phyloP scores from a whole-genome alignment of 2,888 invertebrate genomes.

The Dynastes grantii region DNA sequence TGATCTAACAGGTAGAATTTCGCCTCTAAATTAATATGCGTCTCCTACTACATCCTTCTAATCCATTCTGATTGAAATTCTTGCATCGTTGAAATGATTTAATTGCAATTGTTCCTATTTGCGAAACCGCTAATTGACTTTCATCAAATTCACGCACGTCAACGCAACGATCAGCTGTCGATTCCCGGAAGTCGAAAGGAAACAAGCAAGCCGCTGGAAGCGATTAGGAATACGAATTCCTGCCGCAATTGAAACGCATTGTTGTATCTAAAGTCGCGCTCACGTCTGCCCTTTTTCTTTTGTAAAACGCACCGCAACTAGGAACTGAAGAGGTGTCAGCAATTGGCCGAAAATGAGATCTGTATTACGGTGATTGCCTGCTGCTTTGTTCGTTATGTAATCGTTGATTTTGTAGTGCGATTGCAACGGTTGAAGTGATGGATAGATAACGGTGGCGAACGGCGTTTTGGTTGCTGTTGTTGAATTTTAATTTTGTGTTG shows the following conservation, averaged over 20 bases:
- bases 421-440: too few relatives aligned
- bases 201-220: neutral
- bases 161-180: neutral
- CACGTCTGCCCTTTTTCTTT: conserved; percentile 9
- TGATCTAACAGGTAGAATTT: too few relatives aligned
- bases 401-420: too few relatives aligned
- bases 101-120: conserved; percentile 5
- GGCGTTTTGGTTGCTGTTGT: too few relatives aligned
- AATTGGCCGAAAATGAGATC: neutral
- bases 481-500: too few relatives aligned
- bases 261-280: neutral
- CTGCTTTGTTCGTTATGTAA: too few relatives aligned
- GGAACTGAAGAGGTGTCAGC: neutral
- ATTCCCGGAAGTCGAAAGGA: conserved; percentile 11
- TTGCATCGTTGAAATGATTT: neutral
- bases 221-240: neutral
- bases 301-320: neutral
- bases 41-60: neutral
- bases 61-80: neutral
- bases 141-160: conserved; percentile 33
- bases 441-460: too few relatives aligned
- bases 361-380: too few relatives aligned
- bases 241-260: neutral
- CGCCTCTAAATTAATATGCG: too few relatives aligned
- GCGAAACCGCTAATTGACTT: conserved; percentile 19